Evolutionary conservation across 1,140 invertebrate species (phyloP), one percentile per base, ranked within the genome.

Genomic region (Prorops nasuta): DNA sequence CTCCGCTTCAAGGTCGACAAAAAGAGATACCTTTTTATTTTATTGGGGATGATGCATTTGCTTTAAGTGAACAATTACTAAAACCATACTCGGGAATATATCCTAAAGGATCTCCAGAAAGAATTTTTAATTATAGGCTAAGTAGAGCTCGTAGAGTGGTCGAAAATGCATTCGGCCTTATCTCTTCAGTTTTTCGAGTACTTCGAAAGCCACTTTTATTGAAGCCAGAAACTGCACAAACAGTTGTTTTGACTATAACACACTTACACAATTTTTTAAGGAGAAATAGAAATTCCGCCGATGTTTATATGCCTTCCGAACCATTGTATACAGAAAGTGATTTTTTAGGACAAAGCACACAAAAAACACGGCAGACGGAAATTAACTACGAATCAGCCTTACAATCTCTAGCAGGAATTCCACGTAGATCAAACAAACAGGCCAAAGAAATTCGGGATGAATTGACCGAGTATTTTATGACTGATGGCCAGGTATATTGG

Each of bases 131-230:
- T 41, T 57, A 50, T 34, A 20, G 54, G 12, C 38, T 73, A 4
- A 67, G 60, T 47, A 34, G 48, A 48, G 66, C 64, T 19, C 57
- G 69, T 8, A 54, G 66, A 49, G 65, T 74, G 21, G 67, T 80
- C 7, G 79, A 81, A 63, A 81, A 80, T 68, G 70, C 66, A 24
- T 82, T 81, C 64, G 79, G 78, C 8, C 72, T 80, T 42, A 47
- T 74, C 44, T 61, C 71, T 15, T 52, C 64, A 2, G 58, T 58
- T 43, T 79, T 76, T 67, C 49, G 71, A 53, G 56, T 80, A 43
- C 64, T 79, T 16, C 45, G 56, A 57, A 72, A 64, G 54, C 64
- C 65, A 14, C 60, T 75, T 16, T 28, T 52, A 19, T 47, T 74
- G 12, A 32, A 64, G 16, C 64, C 61, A 18, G 59, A 72, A 17